Conservation (phyloP, 2,113 vertebrate genomes). For the Thinocorus orbignyianus region DNA sequence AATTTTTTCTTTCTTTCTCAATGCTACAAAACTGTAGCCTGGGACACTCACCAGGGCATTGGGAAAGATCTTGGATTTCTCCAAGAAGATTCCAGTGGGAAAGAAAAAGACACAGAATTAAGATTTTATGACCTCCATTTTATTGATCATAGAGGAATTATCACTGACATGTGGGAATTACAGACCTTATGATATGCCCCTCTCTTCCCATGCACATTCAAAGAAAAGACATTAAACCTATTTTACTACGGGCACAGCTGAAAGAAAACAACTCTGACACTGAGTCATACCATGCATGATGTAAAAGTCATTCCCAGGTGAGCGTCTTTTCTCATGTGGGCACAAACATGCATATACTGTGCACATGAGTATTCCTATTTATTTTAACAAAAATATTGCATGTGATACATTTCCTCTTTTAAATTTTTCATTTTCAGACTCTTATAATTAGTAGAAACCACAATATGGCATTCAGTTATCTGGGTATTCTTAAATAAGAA, state of each 20-base stretch:
- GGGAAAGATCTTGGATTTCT: neutral
- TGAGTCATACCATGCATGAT: neutral
- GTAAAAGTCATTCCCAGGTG: neutral
- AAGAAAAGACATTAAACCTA: neutral
- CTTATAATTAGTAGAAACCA: accelerated
- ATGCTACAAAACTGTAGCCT: neutral
- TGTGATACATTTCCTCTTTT: neutral
- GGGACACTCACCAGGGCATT: neutral
- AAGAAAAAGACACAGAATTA: neutral
- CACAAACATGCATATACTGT: neutral
- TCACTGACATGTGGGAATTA: neutral
- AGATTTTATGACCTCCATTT: neutral
- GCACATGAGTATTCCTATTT: neutral
- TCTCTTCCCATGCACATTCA: neutral
- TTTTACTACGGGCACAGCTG: neutral
- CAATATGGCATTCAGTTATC: neutral
- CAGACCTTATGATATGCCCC: neutral
- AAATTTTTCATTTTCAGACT: neutral
- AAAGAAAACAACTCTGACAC: neutral
- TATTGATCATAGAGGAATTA: neutral
- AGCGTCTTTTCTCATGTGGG: neutral
- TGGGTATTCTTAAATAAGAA: neutral
- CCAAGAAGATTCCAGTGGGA: neutral
- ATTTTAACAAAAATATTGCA: neutral
- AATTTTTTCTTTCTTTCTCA: neutral